Evolutionary conservation across 2,113 vertebrate genomes (phyloP).

Genomic region (Heterotis niloticus): DNA sequence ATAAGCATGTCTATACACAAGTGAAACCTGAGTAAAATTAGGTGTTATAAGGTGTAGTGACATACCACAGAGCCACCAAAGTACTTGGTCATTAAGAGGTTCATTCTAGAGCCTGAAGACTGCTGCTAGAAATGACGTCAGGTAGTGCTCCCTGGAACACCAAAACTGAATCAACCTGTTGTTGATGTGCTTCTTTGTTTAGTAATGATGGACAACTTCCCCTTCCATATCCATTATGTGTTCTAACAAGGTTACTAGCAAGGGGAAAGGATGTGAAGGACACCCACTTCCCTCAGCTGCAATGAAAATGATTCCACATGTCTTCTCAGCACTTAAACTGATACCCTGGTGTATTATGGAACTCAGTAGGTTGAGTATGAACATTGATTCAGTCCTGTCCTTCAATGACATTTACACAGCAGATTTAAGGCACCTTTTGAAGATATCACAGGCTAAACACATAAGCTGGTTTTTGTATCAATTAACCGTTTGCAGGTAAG

Average conservation of each 20-base stretch:
- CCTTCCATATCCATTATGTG: no score
- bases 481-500: background rate
- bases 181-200: background rate
- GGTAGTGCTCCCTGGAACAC: background rate
- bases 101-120: no score
- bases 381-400: background rate
- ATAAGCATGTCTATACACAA: no score
- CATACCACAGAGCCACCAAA: no score
- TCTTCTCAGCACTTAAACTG: background rate
- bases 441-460: slow-evolving; percentile 1
- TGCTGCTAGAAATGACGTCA: no score
- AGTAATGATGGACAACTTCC: no score
- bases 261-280: background rate
- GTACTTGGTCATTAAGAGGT: no score
- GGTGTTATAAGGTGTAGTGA: no score
- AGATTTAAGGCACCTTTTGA: background rate
- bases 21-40: no score
- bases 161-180: background rate
- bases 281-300: background rate
- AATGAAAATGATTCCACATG: background rate
- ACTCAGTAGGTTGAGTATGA: background rate
- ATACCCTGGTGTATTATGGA: background rate
- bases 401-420: background rate
- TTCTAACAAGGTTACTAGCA: background rate
- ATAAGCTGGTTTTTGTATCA: background rate